phyloP scores from a whole-genome alignment of 1,140 invertebrate species.

The Periplaneta americana region DNA sequence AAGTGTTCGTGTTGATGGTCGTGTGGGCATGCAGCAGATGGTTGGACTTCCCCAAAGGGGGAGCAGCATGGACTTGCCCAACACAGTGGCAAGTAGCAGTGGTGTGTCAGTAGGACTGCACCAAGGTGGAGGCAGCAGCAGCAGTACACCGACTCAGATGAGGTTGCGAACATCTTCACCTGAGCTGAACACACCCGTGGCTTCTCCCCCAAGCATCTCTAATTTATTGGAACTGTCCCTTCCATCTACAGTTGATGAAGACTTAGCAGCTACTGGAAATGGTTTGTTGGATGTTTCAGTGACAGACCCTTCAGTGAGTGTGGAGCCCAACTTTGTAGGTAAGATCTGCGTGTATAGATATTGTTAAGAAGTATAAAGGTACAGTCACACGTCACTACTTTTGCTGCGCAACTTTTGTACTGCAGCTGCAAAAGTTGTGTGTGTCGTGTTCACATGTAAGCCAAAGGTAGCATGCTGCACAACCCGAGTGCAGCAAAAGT shows the following conservation, averaged over 20 bases:
- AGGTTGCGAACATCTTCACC: not conserved
- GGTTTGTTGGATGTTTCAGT: conserved; percentile 15
- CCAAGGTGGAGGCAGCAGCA: not conserved
- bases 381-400: too few relatives aligned
- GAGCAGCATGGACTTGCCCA: not conserved
- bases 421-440: too few relatives aligned
- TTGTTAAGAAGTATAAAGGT: too few relatives aligned
- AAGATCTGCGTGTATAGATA: too few relatives aligned
- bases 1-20: not conserved
- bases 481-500: too few relatives aligned
- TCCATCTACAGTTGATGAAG: not conserved
- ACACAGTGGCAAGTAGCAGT: not conserved
- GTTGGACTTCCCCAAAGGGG: not conserved
- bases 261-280: conserved; percentile 15
- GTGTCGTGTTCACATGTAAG: too few relatives aligned
- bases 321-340: not conserved
- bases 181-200: not conserved
- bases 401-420: too few relatives aligned
- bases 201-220: conserved; percentile 26
- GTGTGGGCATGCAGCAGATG: not conserved
- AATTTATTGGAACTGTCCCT: conserved; percentile 30
- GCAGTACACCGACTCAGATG: not conserved
- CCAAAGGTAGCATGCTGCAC: too few relatives aligned
- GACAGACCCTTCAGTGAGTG: not conserved
- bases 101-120: not conserved